phyloP scores from a whole-genome alignment of 2,113 vertebrate genomes.

The Microtus oregoni region DNA sequence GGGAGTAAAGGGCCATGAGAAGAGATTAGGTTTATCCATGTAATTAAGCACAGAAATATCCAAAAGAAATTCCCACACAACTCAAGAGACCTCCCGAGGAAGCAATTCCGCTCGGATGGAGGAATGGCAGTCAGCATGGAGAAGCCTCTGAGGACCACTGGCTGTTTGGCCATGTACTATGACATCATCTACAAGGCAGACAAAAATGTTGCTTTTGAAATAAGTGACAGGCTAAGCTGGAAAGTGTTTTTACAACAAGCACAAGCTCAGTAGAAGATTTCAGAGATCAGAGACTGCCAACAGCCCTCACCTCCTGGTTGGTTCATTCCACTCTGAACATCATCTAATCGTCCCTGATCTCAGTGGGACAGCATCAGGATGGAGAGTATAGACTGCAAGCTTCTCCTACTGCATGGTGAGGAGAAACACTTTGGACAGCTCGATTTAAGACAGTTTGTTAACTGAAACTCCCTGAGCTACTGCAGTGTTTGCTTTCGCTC shows the following conservation, averaged over 20 bases:
- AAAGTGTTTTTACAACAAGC: slow-evolving; percentile 5
- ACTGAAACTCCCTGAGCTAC: neutral
- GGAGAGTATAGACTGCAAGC: neutral
- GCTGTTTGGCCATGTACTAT: neutral
- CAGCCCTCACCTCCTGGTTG: neutral
- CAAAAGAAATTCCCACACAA: slow-evolving; percentile 13
- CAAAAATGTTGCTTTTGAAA: neutral
- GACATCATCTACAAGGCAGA: neutral
- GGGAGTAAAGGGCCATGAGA: slow-evolving; percentile 50
- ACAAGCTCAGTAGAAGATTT: slow-evolving; percentile 8
- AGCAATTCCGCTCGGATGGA: neutral
- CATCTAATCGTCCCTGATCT: neutral
- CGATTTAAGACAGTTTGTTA: neutral
- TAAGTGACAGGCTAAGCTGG: neutral
- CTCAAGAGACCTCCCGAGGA: slow-evolving; percentile 28
- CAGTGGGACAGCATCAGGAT: neutral
- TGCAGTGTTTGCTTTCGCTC: neutral
- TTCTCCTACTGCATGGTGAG: neutral
- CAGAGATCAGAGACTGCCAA: neutral
- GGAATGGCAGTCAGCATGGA: neutral
- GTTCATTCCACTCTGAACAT: neutral
- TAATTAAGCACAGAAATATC: slow-evolving; percentile 57
- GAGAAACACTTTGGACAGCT: neutral
- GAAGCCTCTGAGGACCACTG: neutral
- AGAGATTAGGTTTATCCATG: slow-evolving; percentile 37